Base-by-base conservation (phyloP, 2,797 vertebrate species). In the Cottoperca gobio region DNA sequence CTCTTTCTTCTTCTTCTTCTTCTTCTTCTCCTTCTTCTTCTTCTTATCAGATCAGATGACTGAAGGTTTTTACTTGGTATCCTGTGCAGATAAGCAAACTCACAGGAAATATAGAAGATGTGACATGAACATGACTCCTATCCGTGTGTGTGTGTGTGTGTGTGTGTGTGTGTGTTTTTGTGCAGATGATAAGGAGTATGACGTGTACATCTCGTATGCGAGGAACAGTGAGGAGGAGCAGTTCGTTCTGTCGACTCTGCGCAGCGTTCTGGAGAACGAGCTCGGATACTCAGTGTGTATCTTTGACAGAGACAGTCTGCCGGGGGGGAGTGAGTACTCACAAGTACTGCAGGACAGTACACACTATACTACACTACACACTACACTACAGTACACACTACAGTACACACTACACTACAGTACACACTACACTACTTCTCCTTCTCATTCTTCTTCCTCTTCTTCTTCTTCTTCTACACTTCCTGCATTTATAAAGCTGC, bases 281-380 rank as follows among this genome's bases (percentile, higher is more conserved):
- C 96, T 98, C 11, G 97, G 97, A 8, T 99, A 98, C 91, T 96
- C 97, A 3, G 94, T 99, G 63, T 99, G 97, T 64, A 98, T 99
- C 91, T 99, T 98, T 0, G 98, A 99, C 93, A 86, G 97, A 62
- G 98, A 99, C 94, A 98, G 97, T 84, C 95, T 99, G 13, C 97
- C 98, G 0, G 97, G 98, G 62, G 98, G 97, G 91, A 98, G 98
- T 99, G 93, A 96, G 97, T 98, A 93, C 91, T 17, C 40, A 16
- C 73, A 26, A 0, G 1, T 21, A 67, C 66, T 46, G 17, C 35
- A 37, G n/a, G 21, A 70, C 58, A 23, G 11, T 21, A 28, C 19
- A 16, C 7, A 16, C 19, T 19, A 4, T 42, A 39, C 11, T 24
- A 1, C 12, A 49, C 39, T 5, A 65, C 33, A 45, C 70, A 13